These are phyloP conservation scores for Drosophila paramelanica DNA, from an alignment of 2,888 invertebrate species.

Conservation along the genomic window DNA sequence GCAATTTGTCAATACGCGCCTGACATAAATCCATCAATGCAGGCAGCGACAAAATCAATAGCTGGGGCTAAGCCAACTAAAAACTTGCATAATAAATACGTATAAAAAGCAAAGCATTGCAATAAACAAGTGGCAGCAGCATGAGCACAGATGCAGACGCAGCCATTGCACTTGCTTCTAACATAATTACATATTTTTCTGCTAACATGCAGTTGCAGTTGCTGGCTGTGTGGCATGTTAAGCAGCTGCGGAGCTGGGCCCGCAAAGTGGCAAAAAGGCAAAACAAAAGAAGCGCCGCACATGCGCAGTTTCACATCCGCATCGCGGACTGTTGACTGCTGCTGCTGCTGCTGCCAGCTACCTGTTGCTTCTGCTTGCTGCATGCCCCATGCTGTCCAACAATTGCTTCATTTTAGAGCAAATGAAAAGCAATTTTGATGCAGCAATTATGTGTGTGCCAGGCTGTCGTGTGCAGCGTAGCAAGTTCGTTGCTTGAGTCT, in stretches of 20 bases:
- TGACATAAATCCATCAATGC: conserved; percentile 74
- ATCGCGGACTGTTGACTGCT: conserved; percentile 50
- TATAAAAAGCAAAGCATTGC: conserved; percentile 55
- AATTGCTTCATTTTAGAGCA: conserved; percentile 76
- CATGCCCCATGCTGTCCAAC: conserved; percentile 42
- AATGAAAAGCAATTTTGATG: conserved; percentile 77
- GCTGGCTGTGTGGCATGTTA: conserved; percentile 68
- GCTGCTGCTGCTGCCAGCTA: conserved; percentile 12
- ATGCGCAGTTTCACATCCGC: conserved; percentile 76
- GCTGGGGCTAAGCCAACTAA: conserved; percentile 20
- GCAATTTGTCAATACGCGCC: conserved; percentile 69
- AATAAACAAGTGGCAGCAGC: conserved; percentile 48
- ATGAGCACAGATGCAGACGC: conserved; percentile 3
- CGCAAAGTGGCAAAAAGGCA: conserved; percentile 68
- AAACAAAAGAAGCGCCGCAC: conserved; percentile 74
- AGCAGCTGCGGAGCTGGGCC: conserved; percentile 60
- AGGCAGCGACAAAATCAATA: conserved; percentile 57
- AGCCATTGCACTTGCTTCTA: conserved; percentile 60
- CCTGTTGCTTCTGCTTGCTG: conserved; percentile 11
- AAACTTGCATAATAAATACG: conserved; percentile 70
- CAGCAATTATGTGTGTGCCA: conserved; percentile 60
- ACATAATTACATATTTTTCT: conserved; percentile 73
- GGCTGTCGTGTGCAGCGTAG: conserved; percentile 15
- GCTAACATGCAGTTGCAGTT: conserved; percentile 42
- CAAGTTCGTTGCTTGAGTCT: conserved; percentile 67